Conservation (phyloP, 2,113 vertebrate genomes). For the Rhynchopsitta pachyrhyncha region DNA sequence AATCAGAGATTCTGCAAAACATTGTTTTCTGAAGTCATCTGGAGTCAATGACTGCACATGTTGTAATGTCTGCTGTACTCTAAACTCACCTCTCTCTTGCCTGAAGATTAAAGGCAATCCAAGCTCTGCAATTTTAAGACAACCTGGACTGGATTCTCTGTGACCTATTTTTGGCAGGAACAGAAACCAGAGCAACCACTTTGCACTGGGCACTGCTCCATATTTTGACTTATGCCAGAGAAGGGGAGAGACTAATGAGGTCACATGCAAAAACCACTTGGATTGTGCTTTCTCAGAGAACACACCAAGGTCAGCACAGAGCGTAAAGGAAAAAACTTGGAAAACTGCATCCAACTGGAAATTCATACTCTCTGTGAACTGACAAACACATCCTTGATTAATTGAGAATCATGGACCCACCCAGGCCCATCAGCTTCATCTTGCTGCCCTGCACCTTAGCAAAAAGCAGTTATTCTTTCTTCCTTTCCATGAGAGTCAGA, state of each 20-base stretch:
- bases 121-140: conserved; percentile 50
- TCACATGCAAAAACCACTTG: neutral
- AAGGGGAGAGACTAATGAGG: neutral
- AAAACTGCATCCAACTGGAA: neutral
- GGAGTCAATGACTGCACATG: neutral
- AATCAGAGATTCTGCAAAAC: neutral
- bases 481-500: neutral
- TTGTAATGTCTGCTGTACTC: neutral
- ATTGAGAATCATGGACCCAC: neutral
- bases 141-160: conserved; percentile 46
- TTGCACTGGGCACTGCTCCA: conserved; percentile 68
- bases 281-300: neutral
- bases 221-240: conserved; percentile 59
- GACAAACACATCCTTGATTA: neutral
- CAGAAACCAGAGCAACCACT: conserved; percentile 42
- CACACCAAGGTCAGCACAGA: neutral
- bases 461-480: neutral
- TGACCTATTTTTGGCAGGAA: conserved; percentile 65
- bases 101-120: conserved; percentile 32
- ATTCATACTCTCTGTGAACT: neutral
- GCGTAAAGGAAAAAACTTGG: neutral
- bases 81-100: neutral
- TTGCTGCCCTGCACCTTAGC: neutral
- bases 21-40: neutral
- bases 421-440: neutral